A percentile compares a stretch with the other conserved stretches of the same genome.
Evolutionary conservation across 2,113 vertebrate genomes (phyloP).

Genomic region (Promerops cafer): DNA sequence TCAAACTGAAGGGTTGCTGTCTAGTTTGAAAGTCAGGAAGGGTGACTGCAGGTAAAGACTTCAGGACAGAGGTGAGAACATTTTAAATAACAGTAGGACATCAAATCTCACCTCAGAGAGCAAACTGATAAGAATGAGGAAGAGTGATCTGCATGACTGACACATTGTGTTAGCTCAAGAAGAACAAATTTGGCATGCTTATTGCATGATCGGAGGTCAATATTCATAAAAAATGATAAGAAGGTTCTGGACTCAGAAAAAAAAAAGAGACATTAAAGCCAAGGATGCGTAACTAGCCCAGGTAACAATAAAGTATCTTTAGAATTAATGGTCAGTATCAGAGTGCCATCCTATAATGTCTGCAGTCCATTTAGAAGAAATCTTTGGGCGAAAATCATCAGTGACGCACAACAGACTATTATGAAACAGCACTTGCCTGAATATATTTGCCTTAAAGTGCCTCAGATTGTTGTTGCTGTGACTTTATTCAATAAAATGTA

Average conservation of each 20-base stretch:
- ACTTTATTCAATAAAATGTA: neutral
- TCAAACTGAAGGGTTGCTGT: neutral
- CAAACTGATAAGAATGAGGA: neutral
- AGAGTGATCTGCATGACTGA: neutral
- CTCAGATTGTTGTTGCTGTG: neutral
- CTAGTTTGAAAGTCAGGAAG: neutral
- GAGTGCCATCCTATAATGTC: neutral
- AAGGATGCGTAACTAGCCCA: neutral
- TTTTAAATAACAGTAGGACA: neutral
- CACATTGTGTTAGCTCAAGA: constrained; percentile 12
- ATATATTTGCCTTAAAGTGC: neutral
- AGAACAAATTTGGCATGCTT: constrained; percentile 29
- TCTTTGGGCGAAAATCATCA: neutral
- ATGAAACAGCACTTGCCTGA: neutral
- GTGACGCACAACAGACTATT: neutral
- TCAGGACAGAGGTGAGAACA: neutral
- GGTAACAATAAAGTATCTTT: neutral
- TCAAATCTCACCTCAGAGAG: neutral
- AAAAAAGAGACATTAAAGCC: constrained; percentile 13
- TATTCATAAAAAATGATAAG: constrained; percentile 25
- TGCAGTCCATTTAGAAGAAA: neutral
- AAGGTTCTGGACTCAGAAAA: neutral
- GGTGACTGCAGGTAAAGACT: neutral
- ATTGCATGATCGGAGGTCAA: constrained; percentile 40
- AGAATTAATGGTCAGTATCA: neutral